Evolutionary conservation across 1,140 invertebrate genomes (phyloP).

Genomic region (Drosophila pectinifera): DNA sequence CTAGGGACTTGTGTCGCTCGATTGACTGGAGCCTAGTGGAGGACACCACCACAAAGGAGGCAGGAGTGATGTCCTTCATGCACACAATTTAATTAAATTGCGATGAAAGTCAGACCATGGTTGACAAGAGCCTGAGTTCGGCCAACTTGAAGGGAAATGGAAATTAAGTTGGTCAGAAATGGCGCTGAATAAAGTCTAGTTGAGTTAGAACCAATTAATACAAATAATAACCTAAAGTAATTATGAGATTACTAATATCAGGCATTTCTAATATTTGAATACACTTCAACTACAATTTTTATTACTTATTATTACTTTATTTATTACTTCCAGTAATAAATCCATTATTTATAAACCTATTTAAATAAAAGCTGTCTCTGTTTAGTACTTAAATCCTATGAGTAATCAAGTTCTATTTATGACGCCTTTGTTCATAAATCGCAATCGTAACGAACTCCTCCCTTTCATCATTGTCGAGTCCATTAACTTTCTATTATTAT

Average conservation of each 20-base stretch:
- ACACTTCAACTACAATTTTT: too few relatives aligned
- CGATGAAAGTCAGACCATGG: constrained; percentile 31
- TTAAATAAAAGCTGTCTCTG: background rate
- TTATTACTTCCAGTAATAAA: background rate
- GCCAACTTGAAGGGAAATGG: constrained; percentile 13
- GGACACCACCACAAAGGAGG: constrained; percentile 22
- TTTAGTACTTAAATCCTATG: background rate
- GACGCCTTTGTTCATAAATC: background rate
- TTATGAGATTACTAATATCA: too few relatives aligned
- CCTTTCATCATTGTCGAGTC: constrained; percentile 27
- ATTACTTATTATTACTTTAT: too few relatives aligned
- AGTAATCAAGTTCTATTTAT: constrained; percentile 8
- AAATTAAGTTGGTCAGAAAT: constrained; percentile 13
- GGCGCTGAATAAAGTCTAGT: background rate
- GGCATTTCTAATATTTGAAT: too few relatives aligned
- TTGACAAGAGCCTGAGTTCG: constrained; percentile 24
- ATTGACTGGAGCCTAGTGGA: constrained; percentile 34
- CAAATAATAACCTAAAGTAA: background rate
- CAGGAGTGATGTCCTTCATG: constrained; percentile 16
- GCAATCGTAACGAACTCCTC: constrained; percentile 10
- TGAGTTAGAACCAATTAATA: background rate
- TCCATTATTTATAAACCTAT: background rate
- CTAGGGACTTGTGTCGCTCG: constrained; percentile 41
- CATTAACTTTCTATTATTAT: constrained; percentile 41
- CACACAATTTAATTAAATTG: constrained; percentile 75